These are phyloP conservation scores for Pterocles burchelli DNA, from an alignment of 2,113 vertebrate species.

Conservation along the genomic window DNA sequence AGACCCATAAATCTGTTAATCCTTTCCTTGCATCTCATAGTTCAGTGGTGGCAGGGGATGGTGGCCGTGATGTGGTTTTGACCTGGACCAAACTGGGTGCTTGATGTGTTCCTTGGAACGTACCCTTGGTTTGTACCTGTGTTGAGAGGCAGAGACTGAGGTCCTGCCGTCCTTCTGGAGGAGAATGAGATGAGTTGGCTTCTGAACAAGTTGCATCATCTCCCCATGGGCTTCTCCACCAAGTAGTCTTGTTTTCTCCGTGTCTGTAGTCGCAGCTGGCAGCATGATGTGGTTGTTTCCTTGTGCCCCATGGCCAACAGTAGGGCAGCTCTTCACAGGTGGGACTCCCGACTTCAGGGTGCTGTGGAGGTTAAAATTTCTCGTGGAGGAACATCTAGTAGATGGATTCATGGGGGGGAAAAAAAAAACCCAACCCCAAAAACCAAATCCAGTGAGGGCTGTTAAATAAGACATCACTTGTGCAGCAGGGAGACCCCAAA, in stretches of 20 bases:
- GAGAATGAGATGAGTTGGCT: not conserved
- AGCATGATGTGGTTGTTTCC: not conserved
- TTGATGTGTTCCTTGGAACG: not conserved
- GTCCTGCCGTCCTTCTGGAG: not conserved
- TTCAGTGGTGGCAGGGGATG: not conserved
- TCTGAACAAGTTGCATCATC: not conserved
- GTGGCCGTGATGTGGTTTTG: not conserved
- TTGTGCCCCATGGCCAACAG: not conserved
- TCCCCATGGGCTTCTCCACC: not conserved
- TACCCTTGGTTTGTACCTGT: not conserved
- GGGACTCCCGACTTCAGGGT: not conserved
- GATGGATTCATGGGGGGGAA: not conserved
- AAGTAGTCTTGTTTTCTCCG: not conserved
- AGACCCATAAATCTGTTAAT: fast-evolving
- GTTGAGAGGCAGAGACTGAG: not conserved
- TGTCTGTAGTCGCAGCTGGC: not conserved
- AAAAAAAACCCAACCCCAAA: fast-evolving
- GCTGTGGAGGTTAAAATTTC: not conserved
- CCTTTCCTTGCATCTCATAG: not conserved
- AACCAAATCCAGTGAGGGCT: not conserved
- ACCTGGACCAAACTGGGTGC: not conserved
- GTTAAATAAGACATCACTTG: not conserved
- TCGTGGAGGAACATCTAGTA: fast-evolving
- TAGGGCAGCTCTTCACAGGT: not conserved
- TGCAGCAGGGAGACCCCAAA: not conserved